Base-by-base conservation (phyloP, 2,888 invertebrate species). In the Mimas tiliae region DNA sequence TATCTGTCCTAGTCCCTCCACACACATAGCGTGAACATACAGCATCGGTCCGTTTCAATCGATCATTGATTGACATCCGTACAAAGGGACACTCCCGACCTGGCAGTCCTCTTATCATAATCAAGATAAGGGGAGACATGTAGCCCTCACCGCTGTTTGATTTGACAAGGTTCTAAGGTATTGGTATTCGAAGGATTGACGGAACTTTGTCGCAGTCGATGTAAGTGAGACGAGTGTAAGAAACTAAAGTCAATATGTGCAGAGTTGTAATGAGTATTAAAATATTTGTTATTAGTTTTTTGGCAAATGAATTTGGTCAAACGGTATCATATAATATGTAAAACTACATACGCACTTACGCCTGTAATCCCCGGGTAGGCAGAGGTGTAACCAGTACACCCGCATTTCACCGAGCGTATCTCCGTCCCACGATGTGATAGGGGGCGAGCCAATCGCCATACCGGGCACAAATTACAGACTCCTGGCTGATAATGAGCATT, bases 11-110 rank as follows among this genome's bases (percentile, higher is more conserved):
- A 27, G 27, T 3, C 27, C 27, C 27, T 27, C 27, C 27, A 27
- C 27, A 27, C 27, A 27, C 16, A 42, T 58, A 58, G 42, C 58
- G 16, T 58, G 58, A 42, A 58, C 19, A 42, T 58, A 21, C 42
- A 11, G 12, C 12, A 58, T 58, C 58, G 58, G 19, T 65, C 74
- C 72, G 65, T 72, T 73, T 72, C 73, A 71, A 76, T 78, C 76
- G 72, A 78, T 79, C 76, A 79, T 71, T 74, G 79, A 80, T 78
- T 77, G 79, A 81, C 79, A 79, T 73, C 64, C 65, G 68, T 69
- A 79, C 78, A 80, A 81, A 76, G 70, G 73, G 72, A 74, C 77
- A 78, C 78, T 77, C 79, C 76, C 74, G 74, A 75, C 77, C 73
- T 69, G 58, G 58, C 42, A 58, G 38, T 58, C 38, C 12, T 19